These are phyloP conservation scores for Cygnus buccinator DNA, from an alignment of 2,113 vertebrate species.

Conservation along the genomic window DNA sequence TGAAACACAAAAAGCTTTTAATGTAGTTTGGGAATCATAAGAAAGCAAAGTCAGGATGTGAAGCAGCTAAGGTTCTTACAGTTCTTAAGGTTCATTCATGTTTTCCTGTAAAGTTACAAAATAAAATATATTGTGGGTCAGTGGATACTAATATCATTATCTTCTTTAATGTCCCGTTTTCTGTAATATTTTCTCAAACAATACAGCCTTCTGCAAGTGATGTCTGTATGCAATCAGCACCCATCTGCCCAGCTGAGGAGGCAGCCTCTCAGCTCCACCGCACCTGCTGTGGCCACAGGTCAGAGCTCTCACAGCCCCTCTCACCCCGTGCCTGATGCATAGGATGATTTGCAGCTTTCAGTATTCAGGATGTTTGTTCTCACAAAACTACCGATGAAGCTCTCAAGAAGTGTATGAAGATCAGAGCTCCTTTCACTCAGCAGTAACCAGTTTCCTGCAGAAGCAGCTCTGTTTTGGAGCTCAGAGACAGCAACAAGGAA, in stretches of 20 bases:
- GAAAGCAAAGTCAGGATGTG: not conserved
- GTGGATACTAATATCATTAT: not conserved
- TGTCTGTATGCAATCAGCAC: accelerated
- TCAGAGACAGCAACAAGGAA: accelerated
- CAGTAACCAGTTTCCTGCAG: not conserved
- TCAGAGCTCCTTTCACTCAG: not conserved
- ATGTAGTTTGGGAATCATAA: not conserved
- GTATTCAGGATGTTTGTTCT: not conserved
- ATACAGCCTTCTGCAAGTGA: not conserved
- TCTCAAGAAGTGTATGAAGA: not conserved
- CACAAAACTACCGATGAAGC: not conserved
- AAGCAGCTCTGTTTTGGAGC: not conserved
- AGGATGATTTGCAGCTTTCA: not conserved
- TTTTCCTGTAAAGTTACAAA: not conserved
- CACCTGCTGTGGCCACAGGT: not conserved
- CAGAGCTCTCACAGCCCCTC: not conserved
- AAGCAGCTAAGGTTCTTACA: not conserved
- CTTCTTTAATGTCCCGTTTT: not conserved
- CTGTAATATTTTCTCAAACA: not conserved
- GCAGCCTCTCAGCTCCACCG: not conserved
- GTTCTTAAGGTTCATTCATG: not conserved
- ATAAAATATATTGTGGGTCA: not conserved
- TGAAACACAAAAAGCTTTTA: not conserved
- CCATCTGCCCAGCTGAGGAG: not conserved
- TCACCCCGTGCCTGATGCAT: too few species aligned